Base-by-base conservation (phyloP, 2,797 vertebrate species). In the Tachyglossus aculeatus region DNA sequence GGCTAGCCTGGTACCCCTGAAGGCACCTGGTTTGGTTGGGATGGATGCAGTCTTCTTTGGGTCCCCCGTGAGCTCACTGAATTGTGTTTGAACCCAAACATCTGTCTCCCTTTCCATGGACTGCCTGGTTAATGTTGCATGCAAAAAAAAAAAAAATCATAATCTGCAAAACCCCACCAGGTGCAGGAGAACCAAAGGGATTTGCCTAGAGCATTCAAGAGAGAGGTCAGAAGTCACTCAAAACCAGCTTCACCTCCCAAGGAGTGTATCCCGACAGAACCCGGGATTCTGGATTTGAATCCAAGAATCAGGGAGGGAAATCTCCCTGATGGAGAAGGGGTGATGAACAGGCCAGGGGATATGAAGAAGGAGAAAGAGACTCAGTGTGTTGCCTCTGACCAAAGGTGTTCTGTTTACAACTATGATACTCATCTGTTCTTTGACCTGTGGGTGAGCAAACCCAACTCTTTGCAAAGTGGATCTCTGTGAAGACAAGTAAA, bases 101-200 rank as follows among this genome's bases (percentile, higher is more conserved):
- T 84, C 60, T 79, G 64, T 74, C 80, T 74, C 61, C 70, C 71
- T 84, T 63, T 36, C 55, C 67, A 61, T 25, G 1, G 7, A 64
- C 62, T 80, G 58, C 48, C 70, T 43, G 10, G 33, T 51, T 62
- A 70, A 50, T 50, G 24, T 70, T 64, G 55, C 25, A 56, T 44
- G 60, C 64, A 78, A 60, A 80, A 54, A 70, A 60, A 68, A n/a
- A n/a, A n/a, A n/a, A 80, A 66, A 47, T 70, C 58, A 21, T 65
- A 70, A 63, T 70, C 66, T 63, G 68, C 60, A 67, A 77, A 40
- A 67, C 39, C 54, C 39, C 54, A 61, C 44, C 48, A 71, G 77
- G 69, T 80, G 57, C 57, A 54, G 45, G 72, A 47, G 24, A 45
- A 71, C 25, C 3, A 4, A 36, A 68, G 0, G 6, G 31, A 29